Conservation (phyloP, 2,797 vertebrate species). For the Argyrosomus regius region DNA sequence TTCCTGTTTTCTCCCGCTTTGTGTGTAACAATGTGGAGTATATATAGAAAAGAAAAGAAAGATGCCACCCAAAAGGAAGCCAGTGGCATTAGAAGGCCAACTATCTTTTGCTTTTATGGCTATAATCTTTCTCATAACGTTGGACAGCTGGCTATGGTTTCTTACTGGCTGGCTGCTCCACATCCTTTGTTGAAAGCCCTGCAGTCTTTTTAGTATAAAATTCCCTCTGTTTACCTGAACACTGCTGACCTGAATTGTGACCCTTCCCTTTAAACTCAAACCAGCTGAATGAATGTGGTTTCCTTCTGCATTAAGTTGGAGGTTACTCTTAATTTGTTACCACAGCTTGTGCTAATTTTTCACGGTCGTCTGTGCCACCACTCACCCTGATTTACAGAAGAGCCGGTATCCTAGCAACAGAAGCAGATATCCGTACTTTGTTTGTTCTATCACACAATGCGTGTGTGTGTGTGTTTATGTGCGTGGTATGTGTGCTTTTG, state of each 20-base stretch:
- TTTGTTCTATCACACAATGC: conserved; percentile 70
- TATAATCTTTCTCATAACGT: too few species aligned
- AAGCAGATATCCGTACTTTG: conserved; percentile 74
- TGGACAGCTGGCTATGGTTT: too few species aligned
- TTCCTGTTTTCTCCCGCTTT: too few species aligned
- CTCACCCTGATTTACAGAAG: conserved; percentile 78
- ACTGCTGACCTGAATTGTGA: background rate
- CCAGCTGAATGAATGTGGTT: conserved; percentile 21
- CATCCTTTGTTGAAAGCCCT: too few species aligned
- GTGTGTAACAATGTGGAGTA: too few species aligned
- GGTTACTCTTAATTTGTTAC: conserved; percentile 73
- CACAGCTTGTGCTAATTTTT: conserved; percentile 76
- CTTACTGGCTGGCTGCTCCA: too few species aligned
- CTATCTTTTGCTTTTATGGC: too few species aligned
- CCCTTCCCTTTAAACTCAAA: conserved; percentile 16
- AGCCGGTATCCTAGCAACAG: conserved; percentile 85
- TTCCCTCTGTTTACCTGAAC: too few species aligned
- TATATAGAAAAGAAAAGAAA: too few species aligned
- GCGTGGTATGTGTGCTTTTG: conserved; percentile 13
- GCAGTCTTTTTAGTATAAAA: too few species aligned
- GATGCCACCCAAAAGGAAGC: too few species aligned
- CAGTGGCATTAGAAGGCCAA: too few species aligned
- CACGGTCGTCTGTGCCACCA: conserved; percentile 70
- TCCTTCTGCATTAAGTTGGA: conserved; percentile 43
- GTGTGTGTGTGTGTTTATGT: conserved; percentile 31